Evolutionary conservation across 2,888 invertebrate species (phyloP), one percentile per base, ranked within the genome.

Genomic region (Gonocerus acuteangulatus): DNA sequence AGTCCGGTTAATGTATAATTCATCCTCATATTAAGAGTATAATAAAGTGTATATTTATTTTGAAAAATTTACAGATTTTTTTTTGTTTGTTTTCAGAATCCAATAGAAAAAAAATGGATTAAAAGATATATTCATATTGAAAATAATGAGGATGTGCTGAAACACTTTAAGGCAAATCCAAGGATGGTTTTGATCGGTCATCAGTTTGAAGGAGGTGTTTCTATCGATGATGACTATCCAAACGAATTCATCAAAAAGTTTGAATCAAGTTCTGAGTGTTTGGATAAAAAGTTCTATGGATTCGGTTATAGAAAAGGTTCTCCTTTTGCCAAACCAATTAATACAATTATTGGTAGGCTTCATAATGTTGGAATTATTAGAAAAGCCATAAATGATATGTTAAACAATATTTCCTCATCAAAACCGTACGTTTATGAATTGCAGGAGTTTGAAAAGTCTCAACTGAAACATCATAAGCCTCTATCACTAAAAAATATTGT

Each of bases 101-200:
- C n/a, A n/a, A n/a, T n/a, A n/a, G n/a, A n/a, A n/a, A n/a, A n/a
- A 13, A 15, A 42, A n/a, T 54, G 52, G 61, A 49, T 45, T 13
- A 18, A 54, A 44, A 52, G 54, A 34, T 16, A 45, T 42, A 51
- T 18, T 18, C 19, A 45, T 11, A 32, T 52, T n/a, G 23, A 18
- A 6, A 23, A 51, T 27, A 23, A 23, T 6, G 23, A 61, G 45
- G 3, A 52, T 18, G 42, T 52, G 16, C 32, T 18, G 22, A 19
- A 61, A n/a, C 13, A 19, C 9, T 21, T 34, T 19, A 34, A 39
- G 23, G n/a, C 15, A 1, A 19, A 48, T 44, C 44, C 44, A n/a
- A 51, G 52, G 39, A 52, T 52, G 23, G 61, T 27, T 4, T 21
- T 61, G 2, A 44, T 61, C 15, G 61, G 61, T 15, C 52, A 61